Evolutionary conservation across 2,888 invertebrate species (phyloP), one percentile per base, ranked within the genome.

Genomic region (Tinea trinotella): DNA sequence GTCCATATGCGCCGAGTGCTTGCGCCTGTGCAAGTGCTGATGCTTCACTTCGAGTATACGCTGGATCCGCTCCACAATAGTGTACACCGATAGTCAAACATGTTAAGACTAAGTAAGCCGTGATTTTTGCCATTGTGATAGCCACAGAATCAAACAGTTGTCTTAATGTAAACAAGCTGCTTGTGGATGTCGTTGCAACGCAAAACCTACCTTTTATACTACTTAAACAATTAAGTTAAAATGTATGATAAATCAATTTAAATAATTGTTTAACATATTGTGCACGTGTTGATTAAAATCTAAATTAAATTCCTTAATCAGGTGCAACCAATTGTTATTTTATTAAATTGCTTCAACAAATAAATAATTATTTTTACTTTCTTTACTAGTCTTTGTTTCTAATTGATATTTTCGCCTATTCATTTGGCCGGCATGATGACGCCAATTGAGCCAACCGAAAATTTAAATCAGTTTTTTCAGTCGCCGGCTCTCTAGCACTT

Each of bases 241-340:
- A 40, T 40, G 40, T 40, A 40, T 40, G 40, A 40, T 40, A 40
- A 40, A 40, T 40, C 40, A 40, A 40, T 40, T 40, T 15, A 40
- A 40, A 15, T 40, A 30, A 13, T 40, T 13, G 7, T 40, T 40
- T 40, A 40, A 40, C n/a, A 30, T 30, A 30, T 30, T 30, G 7
- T 4, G 30, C 30, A 30, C 30, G 30, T 30, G 30, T 30, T 30
- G 30, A 30, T 30, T 30, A 30, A 30, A 30, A 10, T 30, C n/a
- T 30, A 30, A 30, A 10, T 30, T 30, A 10, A 22, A 22, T 22
- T 22, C 22, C 22, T 2, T 30, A 30, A 30, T 30, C 30, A 4
- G n/a, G 30, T 30, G n/a, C 1, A 30, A 30, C 30, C n/a, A 30
- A 30, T 10, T 30, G 30, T 10, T 30, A 10, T 30, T n/a, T n/a